A percentile compares a stretch with the other conserved stretches of the same genome.
Evolutionary conservation across 92 coral and sea anemone genomes (phyloP).

Genomic region (Siderastrea radians): DNA sequence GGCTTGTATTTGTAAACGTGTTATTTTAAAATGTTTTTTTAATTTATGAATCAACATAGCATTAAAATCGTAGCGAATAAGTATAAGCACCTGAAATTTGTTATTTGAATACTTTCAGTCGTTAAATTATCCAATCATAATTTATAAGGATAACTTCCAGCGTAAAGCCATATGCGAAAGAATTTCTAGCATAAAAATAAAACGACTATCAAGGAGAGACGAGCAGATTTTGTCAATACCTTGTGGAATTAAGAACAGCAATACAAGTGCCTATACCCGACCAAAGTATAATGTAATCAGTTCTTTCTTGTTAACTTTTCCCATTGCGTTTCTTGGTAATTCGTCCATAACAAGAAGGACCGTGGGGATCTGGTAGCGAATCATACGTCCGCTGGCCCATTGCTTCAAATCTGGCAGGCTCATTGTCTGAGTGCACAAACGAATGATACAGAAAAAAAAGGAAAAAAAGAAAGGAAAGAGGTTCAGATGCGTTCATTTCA

Average conservation of each 20-base stretch:
- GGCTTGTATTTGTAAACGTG: too few species aligned
- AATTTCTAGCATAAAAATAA: too few species aligned
- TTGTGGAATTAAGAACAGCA: not conserved
- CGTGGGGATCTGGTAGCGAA: constrained; percentile 82
- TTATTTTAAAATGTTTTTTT: too few species aligned
- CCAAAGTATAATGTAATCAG: constrained; percentile 60
- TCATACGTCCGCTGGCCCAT: constrained; percentile 81
- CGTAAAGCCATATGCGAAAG: too few species aligned
- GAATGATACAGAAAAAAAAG: not conserved
- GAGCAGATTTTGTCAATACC: too few species aligned
- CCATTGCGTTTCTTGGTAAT: constrained; percentile 88
- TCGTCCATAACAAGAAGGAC: constrained; percentile 68
- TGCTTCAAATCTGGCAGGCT: constrained; percentile 63
- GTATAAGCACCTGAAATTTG: too few species aligned
- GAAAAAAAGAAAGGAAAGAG: not conserved
- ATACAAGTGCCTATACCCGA: not conserved
- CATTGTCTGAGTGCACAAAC: constrained; percentile 45
- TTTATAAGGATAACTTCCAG: too few species aligned
- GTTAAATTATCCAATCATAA: too few species aligned
- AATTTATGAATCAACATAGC: too few species aligned
- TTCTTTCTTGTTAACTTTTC: constrained; percentile 93
- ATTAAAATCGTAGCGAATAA: too few species aligned
- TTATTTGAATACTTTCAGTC: too few species aligned
- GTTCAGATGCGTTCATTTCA: not conserved
- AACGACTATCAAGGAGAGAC: too few species aligned